phyloP scores from a whole-genome alignment of 2,113 vertebrate genomes.

The Charadrius vociferus region DNA sequence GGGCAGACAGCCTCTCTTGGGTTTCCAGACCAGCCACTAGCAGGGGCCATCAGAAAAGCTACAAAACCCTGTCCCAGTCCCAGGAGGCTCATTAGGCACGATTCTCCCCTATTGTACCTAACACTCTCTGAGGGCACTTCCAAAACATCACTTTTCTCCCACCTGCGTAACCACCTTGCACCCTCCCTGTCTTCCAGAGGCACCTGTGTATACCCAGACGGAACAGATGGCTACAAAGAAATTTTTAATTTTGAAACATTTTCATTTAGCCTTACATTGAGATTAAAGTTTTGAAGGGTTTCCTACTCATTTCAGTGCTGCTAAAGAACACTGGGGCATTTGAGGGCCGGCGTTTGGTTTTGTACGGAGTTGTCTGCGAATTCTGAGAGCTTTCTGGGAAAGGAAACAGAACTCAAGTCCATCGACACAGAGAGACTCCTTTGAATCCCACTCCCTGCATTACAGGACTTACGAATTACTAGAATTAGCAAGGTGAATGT shows the following conservation, averaged over 20 bases:
- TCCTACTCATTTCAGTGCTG: not conserved
- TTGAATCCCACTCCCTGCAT: fast-evolving
- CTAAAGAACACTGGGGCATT: not conserved
- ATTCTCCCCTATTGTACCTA: not conserved
- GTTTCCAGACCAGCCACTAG: not conserved
- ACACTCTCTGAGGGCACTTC: not conserved
- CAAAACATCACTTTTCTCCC: not conserved
- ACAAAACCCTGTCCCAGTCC: not conserved
- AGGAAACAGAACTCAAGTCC: not conserved
- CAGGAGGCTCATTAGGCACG: not conserved
- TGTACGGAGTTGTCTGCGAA: not conserved
- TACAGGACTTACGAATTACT: not conserved
- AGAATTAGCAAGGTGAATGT: fast-evolving
- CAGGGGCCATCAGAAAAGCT: not conserved
- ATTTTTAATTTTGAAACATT: not conserved
- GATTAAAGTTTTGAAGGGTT: not conserved
- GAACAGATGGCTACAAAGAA: not conserved
- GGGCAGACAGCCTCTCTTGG: not conserved
- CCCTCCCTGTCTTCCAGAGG: not conserved
- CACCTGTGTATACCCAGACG: too few relatives aligned
- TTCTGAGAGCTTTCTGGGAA: not conserved
- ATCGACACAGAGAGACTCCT: not conserved
- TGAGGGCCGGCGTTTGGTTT: not conserved
- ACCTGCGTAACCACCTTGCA: not conserved
- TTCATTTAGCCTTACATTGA: not conserved